phyloP scores from a whole-genome alignment of 2,113 vertebrate genomes.

The Grammomys dolichurus region DNA sequence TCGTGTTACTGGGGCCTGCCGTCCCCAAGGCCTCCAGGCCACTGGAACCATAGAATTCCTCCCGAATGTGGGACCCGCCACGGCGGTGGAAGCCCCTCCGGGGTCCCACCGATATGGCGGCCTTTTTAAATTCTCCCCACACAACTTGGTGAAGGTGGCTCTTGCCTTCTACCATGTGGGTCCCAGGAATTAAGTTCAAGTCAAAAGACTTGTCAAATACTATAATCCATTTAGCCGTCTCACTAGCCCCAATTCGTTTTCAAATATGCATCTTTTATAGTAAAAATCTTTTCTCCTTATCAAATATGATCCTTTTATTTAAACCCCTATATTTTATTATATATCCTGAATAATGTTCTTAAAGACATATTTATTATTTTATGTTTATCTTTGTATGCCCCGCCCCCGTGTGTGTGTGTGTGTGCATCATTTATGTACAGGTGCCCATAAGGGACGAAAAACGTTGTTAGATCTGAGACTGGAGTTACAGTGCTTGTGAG shows the following conservation, averaged over 20 bases:
- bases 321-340: neutral
- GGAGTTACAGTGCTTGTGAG: neutral
- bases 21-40: too few relatives aligned
- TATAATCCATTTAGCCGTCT: neutral
- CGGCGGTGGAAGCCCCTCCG: too few relatives aligned
- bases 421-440: neutral
- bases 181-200: neutral
- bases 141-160: too few relatives aligned
- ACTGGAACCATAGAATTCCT: too few relatives aligned
- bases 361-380: neutral
- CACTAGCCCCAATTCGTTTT: neutral
- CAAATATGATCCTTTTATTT: conserved; percentile 42
- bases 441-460: too few relatives aligned
- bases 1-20: too few relatives aligned
- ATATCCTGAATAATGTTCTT: neutral
- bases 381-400: neutral
- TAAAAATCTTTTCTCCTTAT: neutral
- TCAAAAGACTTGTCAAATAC: neutral
- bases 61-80: too few relatives aligned
- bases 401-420: neutral
- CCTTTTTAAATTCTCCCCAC: too few relatives aligned
- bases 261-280: neutral
- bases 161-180: too few relatives aligned
- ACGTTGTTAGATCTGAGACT: neutral
- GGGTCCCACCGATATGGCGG: too few relatives aligned